Conservation (phyloP, 2,113 vertebrate species). For the Bos indicus region DNA sequence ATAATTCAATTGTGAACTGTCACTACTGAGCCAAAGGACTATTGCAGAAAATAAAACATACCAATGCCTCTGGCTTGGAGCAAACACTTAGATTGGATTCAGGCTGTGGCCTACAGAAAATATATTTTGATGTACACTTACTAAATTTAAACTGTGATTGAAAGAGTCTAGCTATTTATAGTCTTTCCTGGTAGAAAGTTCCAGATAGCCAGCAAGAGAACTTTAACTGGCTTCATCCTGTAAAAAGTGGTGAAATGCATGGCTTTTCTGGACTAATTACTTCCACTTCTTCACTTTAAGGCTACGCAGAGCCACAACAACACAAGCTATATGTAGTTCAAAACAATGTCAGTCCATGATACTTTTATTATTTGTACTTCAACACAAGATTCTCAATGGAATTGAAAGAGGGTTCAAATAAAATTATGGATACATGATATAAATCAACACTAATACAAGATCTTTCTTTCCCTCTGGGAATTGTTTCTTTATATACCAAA, state of each 20-base stretch:
- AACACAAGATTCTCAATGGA: neutral
- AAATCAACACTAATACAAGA: constrained; percentile 18
- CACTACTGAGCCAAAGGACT: constrained; percentile 20
- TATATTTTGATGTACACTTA: neutral
- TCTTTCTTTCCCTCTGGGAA: neutral
- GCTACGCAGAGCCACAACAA: neutral
- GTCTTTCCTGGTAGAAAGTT: neutral
- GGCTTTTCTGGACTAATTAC: neutral
- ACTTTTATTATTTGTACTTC: neutral
- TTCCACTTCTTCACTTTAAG: neutral
- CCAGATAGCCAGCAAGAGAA: neutral
- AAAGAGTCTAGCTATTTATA: neutral
- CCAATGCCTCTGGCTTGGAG: neutral
- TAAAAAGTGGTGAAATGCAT: constrained; percentile 21
- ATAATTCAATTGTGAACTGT: constrained; percentile 7
- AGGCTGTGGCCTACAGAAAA: constrained; percentile 4
- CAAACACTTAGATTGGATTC: constrained; percentile 14
- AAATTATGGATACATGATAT: neutral
- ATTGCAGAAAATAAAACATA: constrained; percentile 6
- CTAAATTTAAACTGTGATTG: neutral
- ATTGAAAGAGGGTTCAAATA: constrained; percentile 15
- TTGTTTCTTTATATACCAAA: neutral
- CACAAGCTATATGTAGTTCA: neutral
- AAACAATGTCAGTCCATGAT: neutral
- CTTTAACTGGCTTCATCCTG: neutral